phyloP scores from a whole-genome alignment of 2,888 invertebrate genomes.

The Leucophora obtusa region DNA sequence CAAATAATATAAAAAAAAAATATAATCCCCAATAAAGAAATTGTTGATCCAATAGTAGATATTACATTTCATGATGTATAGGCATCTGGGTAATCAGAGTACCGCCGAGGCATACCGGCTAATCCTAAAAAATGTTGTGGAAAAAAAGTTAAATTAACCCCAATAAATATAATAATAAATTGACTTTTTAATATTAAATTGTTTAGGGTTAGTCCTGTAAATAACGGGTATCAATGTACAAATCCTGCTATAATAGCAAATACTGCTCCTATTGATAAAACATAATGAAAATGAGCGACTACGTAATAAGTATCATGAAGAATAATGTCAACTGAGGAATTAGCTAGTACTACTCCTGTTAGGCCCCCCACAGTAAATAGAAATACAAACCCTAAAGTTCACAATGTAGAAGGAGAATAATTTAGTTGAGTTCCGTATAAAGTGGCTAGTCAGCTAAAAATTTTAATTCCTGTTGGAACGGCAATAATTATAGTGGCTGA shows the following conservation, averaged over 20 bases:
- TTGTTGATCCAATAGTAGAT: slow-evolving; percentile 84
- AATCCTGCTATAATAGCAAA: slow-evolving; percentile 88
- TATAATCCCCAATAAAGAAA: slow-evolving; percentile 82
- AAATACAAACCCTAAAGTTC: slow-evolving; percentile 87
- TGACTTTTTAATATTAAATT: slow-evolving; percentile 83
- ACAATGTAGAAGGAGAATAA: slow-evolving; percentile 82
- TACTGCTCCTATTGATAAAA: slow-evolving; percentile 88
- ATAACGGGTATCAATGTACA: slow-evolving; percentile 85
- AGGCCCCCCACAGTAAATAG: slow-evolving; percentile 87
- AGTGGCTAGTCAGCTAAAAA: slow-evolving; percentile 88
- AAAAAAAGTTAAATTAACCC: slow-evolving; percentile 89
- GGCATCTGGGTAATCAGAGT: slow-evolving; percentile 85
- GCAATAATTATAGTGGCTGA: slow-evolving; percentile 93
- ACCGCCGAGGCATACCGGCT: slow-evolving; percentile 87
- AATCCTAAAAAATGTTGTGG: slow-evolving; percentile 88
- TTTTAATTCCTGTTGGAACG: slow-evolving; percentile 90
- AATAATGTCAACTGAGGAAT: slow-evolving; percentile 87
- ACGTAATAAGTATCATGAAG: slow-evolving; percentile 92
- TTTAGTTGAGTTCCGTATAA: slow-evolving; percentile 83
- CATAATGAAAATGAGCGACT: slow-evolving; percentile 90
- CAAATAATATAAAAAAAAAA: slow-evolving; percentile 82
- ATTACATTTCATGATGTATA: slow-evolving; percentile 84
- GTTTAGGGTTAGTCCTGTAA: slow-evolving; percentile 83
- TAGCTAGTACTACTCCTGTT: slow-evolving; percentile 84
- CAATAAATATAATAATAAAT: slow-evolving; percentile 86